Conservation (phyloP, 2,888 invertebrate species). For the Lycophotia porphyrea region DNA sequence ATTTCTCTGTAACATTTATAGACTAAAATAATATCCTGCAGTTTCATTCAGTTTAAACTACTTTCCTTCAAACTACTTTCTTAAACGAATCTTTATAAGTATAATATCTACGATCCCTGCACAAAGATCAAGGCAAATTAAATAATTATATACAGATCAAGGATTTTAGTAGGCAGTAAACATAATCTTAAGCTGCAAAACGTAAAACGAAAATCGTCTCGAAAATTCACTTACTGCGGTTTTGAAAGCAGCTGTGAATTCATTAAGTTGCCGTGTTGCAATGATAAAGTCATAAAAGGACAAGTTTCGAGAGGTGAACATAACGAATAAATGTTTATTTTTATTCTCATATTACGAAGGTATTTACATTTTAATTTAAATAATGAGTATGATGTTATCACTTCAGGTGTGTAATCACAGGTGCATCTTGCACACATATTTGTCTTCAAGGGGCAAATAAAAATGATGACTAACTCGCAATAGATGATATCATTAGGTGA, state of each 20-base stretch:
- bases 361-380: constrained; percentile 49
- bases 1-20: constrained; percentile 19
- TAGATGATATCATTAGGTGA: constrained; percentile 37
- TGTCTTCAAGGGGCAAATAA: constrained; percentile 23
- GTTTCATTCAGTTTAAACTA: constrained; percentile 9
- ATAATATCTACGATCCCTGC: too few species aligned
- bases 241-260: constrained; percentile 67
- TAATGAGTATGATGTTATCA: constrained; percentile 35
- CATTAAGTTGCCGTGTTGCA: constrained; percentile 66
- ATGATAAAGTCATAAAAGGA: constrained; percentile 71
- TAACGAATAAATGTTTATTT: constrained; percentile 60
- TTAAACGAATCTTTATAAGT: constrained; percentile 23
- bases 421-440: constrained; percentile 44
- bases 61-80: constrained; percentile 28
- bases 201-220: constrained; percentile 45
- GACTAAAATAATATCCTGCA: constrained; percentile 29
- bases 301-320: constrained; percentile 56
- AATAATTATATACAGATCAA: constrained; percentile 57
- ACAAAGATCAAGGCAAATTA: constrained; percentile 59
- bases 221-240: constrained; percentile 46
- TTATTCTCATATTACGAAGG: constrained; percentile 42
- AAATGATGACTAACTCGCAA: constrained; percentile 31
- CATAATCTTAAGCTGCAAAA: constrained; percentile 48
- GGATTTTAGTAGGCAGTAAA: constrained; percentile 56
- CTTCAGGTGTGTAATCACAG: constrained; percentile 48